Evolutionary conservation across 2,888 invertebrate species (phyloP).

Genomic region (Melanchra persicariae): DNA sequence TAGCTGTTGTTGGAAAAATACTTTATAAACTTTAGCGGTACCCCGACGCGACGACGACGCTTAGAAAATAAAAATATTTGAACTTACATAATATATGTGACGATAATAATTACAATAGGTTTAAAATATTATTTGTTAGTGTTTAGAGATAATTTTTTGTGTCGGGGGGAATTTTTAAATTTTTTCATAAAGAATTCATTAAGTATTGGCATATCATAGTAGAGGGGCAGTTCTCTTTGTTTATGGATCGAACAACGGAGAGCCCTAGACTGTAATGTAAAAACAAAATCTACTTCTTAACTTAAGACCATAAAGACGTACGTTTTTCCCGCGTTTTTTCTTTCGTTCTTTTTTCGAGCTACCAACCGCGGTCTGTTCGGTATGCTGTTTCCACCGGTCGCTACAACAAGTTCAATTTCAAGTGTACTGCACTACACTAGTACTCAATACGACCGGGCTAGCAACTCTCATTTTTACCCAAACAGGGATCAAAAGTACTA

Average conservation of each 20-base stretch:
- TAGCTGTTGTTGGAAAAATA: too few species aligned
- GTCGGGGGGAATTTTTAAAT: too few species aligned
- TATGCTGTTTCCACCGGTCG: constrained; percentile 32
- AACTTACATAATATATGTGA: too few species aligned
- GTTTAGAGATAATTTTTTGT: too few species aligned
- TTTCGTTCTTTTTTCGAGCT: constrained; percentile 34
- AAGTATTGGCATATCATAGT: neutral
- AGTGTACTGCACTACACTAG: constrained; percentile 6
- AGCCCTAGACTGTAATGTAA: constrained; percentile 1
- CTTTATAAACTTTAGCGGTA: too few species aligned
- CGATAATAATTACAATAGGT: too few species aligned
- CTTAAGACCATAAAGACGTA: constrained; percentile 16
- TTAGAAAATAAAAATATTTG: too few species aligned
- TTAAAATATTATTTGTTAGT: too few species aligned
- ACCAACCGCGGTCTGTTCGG: constrained; percentile 8
- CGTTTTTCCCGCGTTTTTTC: neutral
- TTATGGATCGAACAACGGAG: constrained; percentile 4
- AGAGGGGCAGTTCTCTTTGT: neutral
- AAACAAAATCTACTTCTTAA: constrained; percentile 33
- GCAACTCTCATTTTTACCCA: constrained; percentile 1
- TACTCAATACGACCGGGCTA: neutral
- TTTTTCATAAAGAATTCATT: neutral
- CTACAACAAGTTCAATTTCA: constrained; percentile 40
- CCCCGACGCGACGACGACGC: too few species aligned
- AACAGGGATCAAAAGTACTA: constrained; percentile 4